Conservation (phyloP, 1,140 invertebrate genomes). For the Drosophila subpulchrella region DNA sequence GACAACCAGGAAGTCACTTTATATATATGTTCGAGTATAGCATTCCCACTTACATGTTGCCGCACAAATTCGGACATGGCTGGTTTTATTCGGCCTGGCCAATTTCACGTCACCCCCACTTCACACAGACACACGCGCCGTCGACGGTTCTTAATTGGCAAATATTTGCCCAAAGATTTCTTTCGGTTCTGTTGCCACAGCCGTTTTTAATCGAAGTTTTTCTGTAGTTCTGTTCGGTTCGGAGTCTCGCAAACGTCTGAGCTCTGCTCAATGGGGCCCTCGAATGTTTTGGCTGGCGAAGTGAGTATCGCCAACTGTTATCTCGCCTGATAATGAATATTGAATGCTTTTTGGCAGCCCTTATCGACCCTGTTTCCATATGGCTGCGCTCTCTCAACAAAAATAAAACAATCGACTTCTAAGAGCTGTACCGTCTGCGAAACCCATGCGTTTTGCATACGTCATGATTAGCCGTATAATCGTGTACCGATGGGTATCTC, state of each 20-base stretch:
- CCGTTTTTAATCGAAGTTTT: slow-evolving; percentile 52
- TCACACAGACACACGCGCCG: slow-evolving; percentile 46
- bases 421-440: slow-evolving; percentile 20
- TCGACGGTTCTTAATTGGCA: slow-evolving; percentile 53
- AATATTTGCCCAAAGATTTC: slow-evolving; percentile 66
- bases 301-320: slow-evolving; percentile 57
- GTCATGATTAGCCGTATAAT: slow-evolving; percentile 47
- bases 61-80: slow-evolving; percentile 69
- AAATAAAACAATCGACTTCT: background rate
- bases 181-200: slow-evolving; percentile 68
- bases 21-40: background rate
- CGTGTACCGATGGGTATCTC: slow-evolving; percentile 10
- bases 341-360: slow-evolving; percentile 70
- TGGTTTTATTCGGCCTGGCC: slow-evolving; percentile 17
- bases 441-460: slow-evolving; percentile 36
- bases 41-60: slow-evolving; percentile 65
- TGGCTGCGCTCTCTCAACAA: slow-evolving; percentile 23
- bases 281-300: slow-evolving; percentile 36
- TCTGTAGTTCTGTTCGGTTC: slow-evolving; percentile 47
- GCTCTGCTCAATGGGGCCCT: slow-evolving; percentile 24
- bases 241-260: slow-evolving; percentile 66
- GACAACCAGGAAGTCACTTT: slow-evolving; percentile 43
- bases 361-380: slow-evolving; percentile 54
- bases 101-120: slow-evolving; percentile 29
- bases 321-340: slow-evolving; percentile 71